Base-by-base conservation (phyloP, 2,113 vertebrate genomes). In the Nibea albiflora region DNA sequence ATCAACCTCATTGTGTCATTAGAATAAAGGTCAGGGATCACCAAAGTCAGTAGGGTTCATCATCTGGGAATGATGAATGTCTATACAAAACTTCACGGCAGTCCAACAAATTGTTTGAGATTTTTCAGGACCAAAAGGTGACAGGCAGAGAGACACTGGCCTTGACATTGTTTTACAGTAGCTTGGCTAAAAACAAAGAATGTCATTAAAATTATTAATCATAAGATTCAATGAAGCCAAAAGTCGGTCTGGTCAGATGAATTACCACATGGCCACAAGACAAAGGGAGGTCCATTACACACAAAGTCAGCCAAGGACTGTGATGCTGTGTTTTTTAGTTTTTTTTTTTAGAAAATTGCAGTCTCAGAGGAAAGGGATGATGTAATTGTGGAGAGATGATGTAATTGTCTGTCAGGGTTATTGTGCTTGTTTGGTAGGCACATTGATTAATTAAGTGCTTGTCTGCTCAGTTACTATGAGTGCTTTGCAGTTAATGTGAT, bases 381-480 rank as follows among this genome's bases (percentile, higher is more conserved):
- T 79, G 80, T 70, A 19, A 84, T 76, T 63, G 75, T 58, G 57
- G 31, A 22, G 65, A 49, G 84, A 85, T 92, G 87, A 90, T 73
- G 81, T 85, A 66, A 90, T 73, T 56, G 71, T 84, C 74, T 74
- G 61, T 84, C 81, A 78, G 72, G 11, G 1, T 73, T 75, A 91
- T 77, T 83, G 63, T 63, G 2, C 70, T 62, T 46, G n/a, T 84
- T 84, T 57, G 20, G 28, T 67, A 9, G 35, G 54, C 15, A 15
- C 26, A 61, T 88, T 89, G 75, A 90, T 89, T 88, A 19, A 88
- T 81, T 71, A 81, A 54, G 71, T 67, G 73, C 67, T 52, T 19
- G 31, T 82, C 68, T 81, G 63, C 81, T 69, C 64, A 16, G 76
- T 83, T 67, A 57, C 67, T 62, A 20, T 47, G 56, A 69, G 67